phyloP scores from a whole-genome alignment of 2,113 vertebrate genomes.

The Chloropsis hardwickii region DNA sequence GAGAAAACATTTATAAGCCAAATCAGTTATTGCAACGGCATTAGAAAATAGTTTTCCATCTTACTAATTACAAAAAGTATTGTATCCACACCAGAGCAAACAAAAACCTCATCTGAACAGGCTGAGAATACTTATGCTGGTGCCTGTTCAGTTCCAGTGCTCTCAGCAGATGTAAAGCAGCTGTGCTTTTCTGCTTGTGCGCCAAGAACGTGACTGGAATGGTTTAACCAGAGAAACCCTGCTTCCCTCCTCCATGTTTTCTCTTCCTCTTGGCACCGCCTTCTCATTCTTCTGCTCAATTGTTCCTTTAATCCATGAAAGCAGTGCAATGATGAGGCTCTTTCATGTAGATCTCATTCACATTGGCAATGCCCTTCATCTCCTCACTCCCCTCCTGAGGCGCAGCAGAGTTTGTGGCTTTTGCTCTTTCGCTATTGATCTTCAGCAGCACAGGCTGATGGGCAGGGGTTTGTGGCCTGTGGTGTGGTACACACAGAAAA shows the following conservation, averaged over 20 bases:
- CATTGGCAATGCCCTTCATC: conserved; percentile 38
- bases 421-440: conserved; percentile 20
- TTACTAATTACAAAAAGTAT: conserved; percentile 41
- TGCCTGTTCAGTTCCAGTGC: conserved; percentile 22
- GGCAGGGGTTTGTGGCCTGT: conserved; percentile 24
- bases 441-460: neutral
- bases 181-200: conserved; percentile 13
- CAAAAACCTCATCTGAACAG: conserved; percentile 26
- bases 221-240: conserved; percentile 5
- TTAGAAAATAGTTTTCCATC: conserved; percentile 32
- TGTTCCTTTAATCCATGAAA: conserved; percentile 50
- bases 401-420: conserved; percentile 2
- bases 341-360: conserved; percentile 47
- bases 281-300: conserved; percentile 50
- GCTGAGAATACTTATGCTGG: conserved; percentile 1
- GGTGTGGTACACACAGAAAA: neutral
- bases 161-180: conserved; percentile 56
- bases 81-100: conserved; percentile 41
- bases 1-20: conserved; percentile 41
- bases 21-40: neutral
- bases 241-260: conserved; percentile 25
- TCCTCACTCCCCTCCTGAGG: conserved; percentile 17
- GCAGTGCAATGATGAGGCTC: neutral
- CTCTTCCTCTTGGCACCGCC: conserved; percentile 48
- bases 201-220: conserved; percentile 63